Evolutionary conservation across 2,888 invertebrate species (phyloP).

Genomic region (Erebia ligea): DNA sequence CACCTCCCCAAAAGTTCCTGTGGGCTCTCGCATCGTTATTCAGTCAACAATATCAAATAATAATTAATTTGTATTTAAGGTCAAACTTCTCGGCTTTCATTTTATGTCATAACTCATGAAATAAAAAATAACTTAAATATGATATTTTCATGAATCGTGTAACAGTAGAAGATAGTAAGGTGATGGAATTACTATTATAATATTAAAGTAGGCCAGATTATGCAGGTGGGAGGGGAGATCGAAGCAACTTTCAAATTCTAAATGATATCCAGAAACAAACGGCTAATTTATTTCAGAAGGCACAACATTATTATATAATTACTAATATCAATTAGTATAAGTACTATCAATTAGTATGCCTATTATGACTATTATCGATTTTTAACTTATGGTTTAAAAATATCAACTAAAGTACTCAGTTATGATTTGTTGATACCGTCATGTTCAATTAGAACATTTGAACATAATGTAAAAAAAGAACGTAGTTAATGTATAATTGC

Average conservation of each 20-base stretch:
- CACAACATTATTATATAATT: not conserved
- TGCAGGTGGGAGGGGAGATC: not conserved
- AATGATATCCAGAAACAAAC: not conserved
- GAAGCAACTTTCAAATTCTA: slow-evolving; percentile 6
- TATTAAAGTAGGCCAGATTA: not conserved
- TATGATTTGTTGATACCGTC: too few relatives aligned
- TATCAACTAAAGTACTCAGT: too few relatives aligned
- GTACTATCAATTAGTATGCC: too few relatives aligned
- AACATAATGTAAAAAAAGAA: too few relatives aligned
- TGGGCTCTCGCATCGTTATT: not conserved
- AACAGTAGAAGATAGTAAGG: slow-evolving; percentile 1
- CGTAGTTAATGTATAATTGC: too few relatives aligned
- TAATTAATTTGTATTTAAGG: not conserved
- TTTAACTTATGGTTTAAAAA: too few relatives aligned
- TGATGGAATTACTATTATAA: not conserved
- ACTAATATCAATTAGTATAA: too few relatives aligned
- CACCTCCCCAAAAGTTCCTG: not conserved
- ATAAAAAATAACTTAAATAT: not conserved
- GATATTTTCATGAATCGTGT: not conserved
- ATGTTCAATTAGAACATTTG: too few relatives aligned
- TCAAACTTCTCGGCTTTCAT: slow-evolving; percentile 15
- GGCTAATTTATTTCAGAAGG: not conserved
- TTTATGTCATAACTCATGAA: slow-evolving; percentile 9
- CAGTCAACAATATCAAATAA: slow-evolving; percentile 21
- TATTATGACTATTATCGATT: too few relatives aligned